Base-by-base conservation (phyloP, 2,888 invertebrate genomes). In the Himalopsyche kuldschensis region DNA sequence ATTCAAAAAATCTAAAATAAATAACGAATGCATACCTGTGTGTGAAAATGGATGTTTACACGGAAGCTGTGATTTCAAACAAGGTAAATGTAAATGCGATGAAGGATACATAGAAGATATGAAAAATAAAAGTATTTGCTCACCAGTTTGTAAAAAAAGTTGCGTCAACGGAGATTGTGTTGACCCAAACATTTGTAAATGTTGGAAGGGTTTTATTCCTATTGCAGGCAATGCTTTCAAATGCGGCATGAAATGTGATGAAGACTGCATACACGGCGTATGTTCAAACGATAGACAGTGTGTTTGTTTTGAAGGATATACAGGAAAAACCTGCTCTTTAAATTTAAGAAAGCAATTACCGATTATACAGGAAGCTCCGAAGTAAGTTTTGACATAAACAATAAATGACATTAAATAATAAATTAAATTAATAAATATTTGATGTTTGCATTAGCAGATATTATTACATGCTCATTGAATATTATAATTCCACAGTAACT, bases 221-320 rank as follows among this genome's bases (percentile, higher is more conserved):
- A 20, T 15, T 15, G 69, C 47, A 55, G 46, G 46, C 41, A 75
- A 41, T 15, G n/a, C 31, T 20, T 20, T 20, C n/a, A 24, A 31
- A 32, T 82, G 82, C 31, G 11, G 11, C n/a, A 79, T 47, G 20
- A 17, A 48, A 78, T 82, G 82, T 55, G 48, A 30, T 47, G 17
- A 5, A 35, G 2, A 3, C 6, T 84, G 84, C 24, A 48, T 55
- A 48, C 24, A 78, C 35, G 82, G 82, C n/a, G 24, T 20, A 47
- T 83, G 83, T 48, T 20, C 32, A 11, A 24, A 86, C 3, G 88
- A 89, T 3, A 88, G 89, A 27, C 81, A 84, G 35, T 92, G 92
- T 84, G 87, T 88, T 27, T 93, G 93, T 86, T 85, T 87, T 31
- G 79, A 84, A 1, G 87, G 87, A 17, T 87, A 84, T 30, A 27